Percentiles rank a stretch among this genome's conserved stretches.
Evolutionary conservation across 2,888 invertebrate species (phyloP).

Genomic region (Polia nebulosa): DNA sequence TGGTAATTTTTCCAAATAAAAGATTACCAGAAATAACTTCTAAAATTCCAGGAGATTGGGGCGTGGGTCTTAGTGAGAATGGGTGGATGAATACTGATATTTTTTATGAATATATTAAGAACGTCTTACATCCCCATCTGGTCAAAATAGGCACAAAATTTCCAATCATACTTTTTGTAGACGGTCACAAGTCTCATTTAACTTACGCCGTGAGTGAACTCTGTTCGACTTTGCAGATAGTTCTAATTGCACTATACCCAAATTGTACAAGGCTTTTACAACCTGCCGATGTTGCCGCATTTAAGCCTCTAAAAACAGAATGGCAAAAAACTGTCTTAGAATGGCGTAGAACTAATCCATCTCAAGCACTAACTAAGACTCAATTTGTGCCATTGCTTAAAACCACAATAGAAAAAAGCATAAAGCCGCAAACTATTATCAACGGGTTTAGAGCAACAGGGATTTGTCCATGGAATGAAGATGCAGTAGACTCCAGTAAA

Average conservation of each 20-base stretch:
- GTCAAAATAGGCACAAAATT: conserved; percentile 62
- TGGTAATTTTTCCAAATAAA: conserved; percentile 71
- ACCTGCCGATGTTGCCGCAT: conserved; percentile 64
- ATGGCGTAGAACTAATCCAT: conserved; percentile 56
- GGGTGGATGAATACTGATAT: conserved; percentile 80
- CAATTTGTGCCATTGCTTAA: conserved; percentile 61
- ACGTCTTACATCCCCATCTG: conserved; percentile 70
- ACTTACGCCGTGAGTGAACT: conserved; percentile 47
- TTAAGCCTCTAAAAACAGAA: conserved; percentile 58
- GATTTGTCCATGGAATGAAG: conserved; percentile 50
- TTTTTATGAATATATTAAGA: conserved; percentile 80
- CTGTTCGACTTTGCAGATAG: conserved; percentile 24
- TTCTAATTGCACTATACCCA: conserved; percentile 57
- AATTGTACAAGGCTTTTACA: conserved; percentile 62
- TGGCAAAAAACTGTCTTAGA: conserved; percentile 59
- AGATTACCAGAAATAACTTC: conserved; percentile 72
- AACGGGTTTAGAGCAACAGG: conserved; percentile 61
- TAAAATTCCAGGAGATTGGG: conserved; percentile 74
- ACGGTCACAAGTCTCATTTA: conserved; percentile 50
- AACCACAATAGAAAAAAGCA: conserved; percentile 39
- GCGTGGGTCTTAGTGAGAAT: conserved; percentile 74
- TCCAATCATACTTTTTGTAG: conserved; percentile 76
- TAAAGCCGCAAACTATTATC: conserved; percentile 46
- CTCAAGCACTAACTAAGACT: conserved; percentile 48
- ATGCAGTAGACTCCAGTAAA: conserved; percentile 52